Evolutionary conservation across 2,888 invertebrate genomes (phyloP).

Genomic region (Apeira syringaria): DNA sequence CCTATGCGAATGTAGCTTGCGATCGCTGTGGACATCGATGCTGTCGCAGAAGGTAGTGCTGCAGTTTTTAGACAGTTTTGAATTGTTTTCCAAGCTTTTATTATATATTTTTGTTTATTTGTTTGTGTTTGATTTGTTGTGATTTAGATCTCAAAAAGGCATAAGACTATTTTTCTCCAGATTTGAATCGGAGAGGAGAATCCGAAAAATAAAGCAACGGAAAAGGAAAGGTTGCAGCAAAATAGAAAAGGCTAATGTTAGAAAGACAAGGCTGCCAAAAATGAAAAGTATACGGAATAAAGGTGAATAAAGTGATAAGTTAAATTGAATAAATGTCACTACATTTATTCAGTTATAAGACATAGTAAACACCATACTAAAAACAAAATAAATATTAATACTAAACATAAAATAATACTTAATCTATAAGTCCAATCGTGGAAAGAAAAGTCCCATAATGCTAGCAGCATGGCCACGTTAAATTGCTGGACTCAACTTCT

Average conservation of each 20-base stretch:
- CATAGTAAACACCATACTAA: no score
- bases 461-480: no score
- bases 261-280: background rate
- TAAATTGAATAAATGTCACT: no score
- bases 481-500: no score
- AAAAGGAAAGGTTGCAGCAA: background rate
- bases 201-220: background rate
- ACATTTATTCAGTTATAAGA: no score
- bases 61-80: background rate
- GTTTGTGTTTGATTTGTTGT: slow-evolving; percentile 1
- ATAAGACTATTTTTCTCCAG: slow-evolving; percentile 7
- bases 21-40: slow-evolving; percentile 56
- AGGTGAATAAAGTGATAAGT: background rate
- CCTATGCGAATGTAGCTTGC: slow-evolving; percentile 36
- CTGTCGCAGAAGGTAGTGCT: slow-evolving; percentile 59
- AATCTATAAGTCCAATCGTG: no score
- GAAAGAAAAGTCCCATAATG: no score
- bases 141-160: background rate
- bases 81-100: background rate
- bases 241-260: slow-evolving; percentile 1
- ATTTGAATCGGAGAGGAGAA: background rate
- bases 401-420: no score
- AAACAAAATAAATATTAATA: no score
- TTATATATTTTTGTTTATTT: slow-evolving; percentile 1
- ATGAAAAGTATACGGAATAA: background rate